Conservation (phyloP, 1,140 invertebrate species). For the Zaprionus nigranus region DNA sequence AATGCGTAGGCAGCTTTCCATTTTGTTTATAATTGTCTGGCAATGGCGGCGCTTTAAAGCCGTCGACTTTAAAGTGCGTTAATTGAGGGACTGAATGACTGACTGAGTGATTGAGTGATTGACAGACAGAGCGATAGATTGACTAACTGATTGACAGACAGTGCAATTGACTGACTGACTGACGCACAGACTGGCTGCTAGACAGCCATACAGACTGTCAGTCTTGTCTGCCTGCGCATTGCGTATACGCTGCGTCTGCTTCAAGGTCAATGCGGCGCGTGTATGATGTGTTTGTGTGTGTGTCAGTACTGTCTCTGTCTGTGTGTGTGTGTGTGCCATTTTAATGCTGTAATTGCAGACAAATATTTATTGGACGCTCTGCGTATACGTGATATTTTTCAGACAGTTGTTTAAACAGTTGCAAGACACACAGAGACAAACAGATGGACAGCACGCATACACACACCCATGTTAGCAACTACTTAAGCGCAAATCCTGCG, state of each 20-base stretch:
- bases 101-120: conserved; percentile 7
- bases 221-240: conserved; percentile 24
- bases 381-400: conserved; percentile 45
- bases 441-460: background rate
- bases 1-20: conserved; percentile 28
- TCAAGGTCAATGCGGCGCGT: conserved; percentile 38
- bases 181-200: background rate
- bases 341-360: conserved; percentile 19
- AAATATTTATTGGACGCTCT: conserved; percentile 29
- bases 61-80: background rate
- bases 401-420: conserved; percentile 22
- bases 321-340: conserved; percentile 1
- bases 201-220: conserved; percentile 4
- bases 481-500: too few relatives aligned
- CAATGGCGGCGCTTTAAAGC: conserved; percentile 30
- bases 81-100: background rate
- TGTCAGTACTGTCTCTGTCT: background rate
- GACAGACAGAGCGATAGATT: background rate
- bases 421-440: background rate
- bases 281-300: background rate
- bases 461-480: conserved; percentile 4
- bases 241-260: conserved; percentile 44
- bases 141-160: background rate
- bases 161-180: background rate
- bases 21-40: conserved; percentile 56